Percentiles rank a stretch among this genome's conserved stretches.
phyloP scores from a whole-genome alignment of 2,888 invertebrate species.

The Melanargia galathea region DNA sequence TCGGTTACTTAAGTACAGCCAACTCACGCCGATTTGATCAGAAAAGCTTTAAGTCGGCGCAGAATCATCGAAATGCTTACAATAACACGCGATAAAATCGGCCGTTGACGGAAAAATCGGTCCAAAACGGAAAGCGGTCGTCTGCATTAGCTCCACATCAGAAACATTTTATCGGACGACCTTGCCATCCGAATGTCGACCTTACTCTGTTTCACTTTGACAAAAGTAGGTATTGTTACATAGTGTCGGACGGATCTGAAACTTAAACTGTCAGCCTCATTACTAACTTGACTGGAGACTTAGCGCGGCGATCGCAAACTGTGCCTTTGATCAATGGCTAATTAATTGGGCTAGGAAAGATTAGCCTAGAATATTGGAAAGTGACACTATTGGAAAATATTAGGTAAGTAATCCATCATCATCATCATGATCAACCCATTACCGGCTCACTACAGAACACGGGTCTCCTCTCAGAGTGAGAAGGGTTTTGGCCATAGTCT shows the following conservation, averaged over 20 bases:
- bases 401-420: too few species aligned
- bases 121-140: background rate
- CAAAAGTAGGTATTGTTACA: slow-evolving; percentile 39
- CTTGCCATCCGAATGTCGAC: slow-evolving; percentile 33
- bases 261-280: slow-evolving; percentile 73
- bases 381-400: slow-evolving; percentile 27
- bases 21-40: too few species aligned
- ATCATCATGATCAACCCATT: background rate
- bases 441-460: too few species aligned
- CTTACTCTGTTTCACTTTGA: slow-evolving; percentile 31
- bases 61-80: too few species aligned
- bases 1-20: too few species aligned
- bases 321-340: slow-evolving; percentile 73
- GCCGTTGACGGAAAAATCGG: background rate
- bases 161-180: slow-evolving; percentile 2
- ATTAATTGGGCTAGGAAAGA: slow-evolving; percentile 72
- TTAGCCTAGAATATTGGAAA: slow-evolving; percentile 68
- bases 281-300: slow-evolving; percentile 66
- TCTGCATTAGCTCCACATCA: slow-evolving; percentile 25
- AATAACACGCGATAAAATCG: too few species aligned
- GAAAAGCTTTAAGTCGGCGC: too few species aligned
- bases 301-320: slow-evolving; percentile 63
- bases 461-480: too few species aligned
- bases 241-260: slow-evolving; percentile 63
- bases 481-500: too few species aligned